A percentile compares a stretch with the other conserved stretches of the same genome.
Evolutionary conservation across 2,113 vertebrate species (phyloP).

Genomic region (Podarcis raffonei): DNA sequence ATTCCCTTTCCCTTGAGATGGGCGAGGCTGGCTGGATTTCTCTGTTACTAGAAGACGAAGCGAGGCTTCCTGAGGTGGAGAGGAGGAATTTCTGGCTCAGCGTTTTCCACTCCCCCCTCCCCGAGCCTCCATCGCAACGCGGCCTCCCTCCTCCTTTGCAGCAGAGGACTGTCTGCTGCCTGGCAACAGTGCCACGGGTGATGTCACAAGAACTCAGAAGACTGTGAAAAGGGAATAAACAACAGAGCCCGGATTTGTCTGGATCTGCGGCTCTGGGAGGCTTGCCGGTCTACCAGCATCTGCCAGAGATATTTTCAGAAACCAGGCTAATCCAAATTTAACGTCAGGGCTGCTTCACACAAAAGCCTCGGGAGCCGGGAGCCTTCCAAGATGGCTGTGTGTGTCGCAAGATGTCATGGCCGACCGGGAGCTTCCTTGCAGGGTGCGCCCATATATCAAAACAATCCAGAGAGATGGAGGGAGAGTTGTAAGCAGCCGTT

Average conservation of each 20-base stretch:
- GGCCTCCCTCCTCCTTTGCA: background rate
- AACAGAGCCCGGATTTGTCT: slow-evolving; percentile 33
- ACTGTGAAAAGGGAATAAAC: slow-evolving; percentile 37
- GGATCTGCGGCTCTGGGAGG: slow-evolving; percentile 27
- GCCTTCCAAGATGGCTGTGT: background rate
- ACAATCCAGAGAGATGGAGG: background rate
- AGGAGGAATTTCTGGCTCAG: slow-evolving; percentile 20
- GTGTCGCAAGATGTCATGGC: background rate
- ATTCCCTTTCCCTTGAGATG: background rate
- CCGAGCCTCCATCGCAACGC: background rate
- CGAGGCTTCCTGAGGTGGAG: background rate
- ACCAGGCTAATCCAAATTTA: slow-evolving; percentile 34
- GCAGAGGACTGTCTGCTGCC: slow-evolving; percentile 14
- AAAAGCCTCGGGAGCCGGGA: background rate
- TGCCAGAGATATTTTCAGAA: slow-evolving; percentile 55
- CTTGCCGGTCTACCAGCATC: slow-evolving; percentile 44
- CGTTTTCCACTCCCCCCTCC: background rate
- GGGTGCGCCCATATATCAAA: background rate
- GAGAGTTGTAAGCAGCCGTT: background rate
- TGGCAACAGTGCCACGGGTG: slow-evolving; percentile 13
- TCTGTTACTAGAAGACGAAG: background rate
- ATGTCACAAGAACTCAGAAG: slow-evolving; percentile 35
- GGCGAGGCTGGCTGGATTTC: background rate
- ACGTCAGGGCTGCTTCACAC: background rate
- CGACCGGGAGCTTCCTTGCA: background rate